Base-by-base conservation (phyloP, 2,888 invertebrate species). In the Athetis lepigone region DNA sequence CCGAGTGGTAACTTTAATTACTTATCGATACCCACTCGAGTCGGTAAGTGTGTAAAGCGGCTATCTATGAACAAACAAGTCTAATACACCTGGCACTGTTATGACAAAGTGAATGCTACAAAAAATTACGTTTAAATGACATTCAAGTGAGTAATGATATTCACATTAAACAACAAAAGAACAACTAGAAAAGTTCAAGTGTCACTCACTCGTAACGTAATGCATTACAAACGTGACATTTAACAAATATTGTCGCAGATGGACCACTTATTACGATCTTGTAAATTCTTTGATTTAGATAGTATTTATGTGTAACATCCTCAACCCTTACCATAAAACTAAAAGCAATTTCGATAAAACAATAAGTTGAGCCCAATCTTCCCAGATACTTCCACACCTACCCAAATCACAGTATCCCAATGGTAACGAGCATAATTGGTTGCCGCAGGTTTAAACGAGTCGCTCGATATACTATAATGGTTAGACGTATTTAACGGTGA, bases 401-500 rank as follows among this genome's bases (percentile, higher is more conserved):
- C 81, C 79, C 82, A 87, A 88, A 88, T 85, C 85, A 88, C 85
- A 87, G 87, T 85, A 87, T 85, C 84, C 76, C 85, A 89, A 86
- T 81, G 84, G 87, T 89, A 91, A 89, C 89, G 87, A 87, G 85
- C 88, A 85, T 88, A 88, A 91, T 89, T 88, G 90, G 87, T 88
- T 89, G 89, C 91, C 89, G 89, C 90, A 85, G 89, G 91, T 91
- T 87, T 83, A 87, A 90, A 87, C 85, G 89, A 90, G 91, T 89
- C 88, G 90, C 83, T 85, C 89, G 89, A 92, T 92, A 90, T 89
- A 92, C 89, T 90, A 87, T 93, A 92, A 92, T 93, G 92, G 92
- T 91, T 92, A 91, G 89, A 93, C 94, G 92, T 93, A 94, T 94
- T 94, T 94, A 94, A 94, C 92, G 90, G 91, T 84, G 87, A 93